Conservation (phyloP, 2,888 invertebrate species). For the Taenaris catops region DNA sequence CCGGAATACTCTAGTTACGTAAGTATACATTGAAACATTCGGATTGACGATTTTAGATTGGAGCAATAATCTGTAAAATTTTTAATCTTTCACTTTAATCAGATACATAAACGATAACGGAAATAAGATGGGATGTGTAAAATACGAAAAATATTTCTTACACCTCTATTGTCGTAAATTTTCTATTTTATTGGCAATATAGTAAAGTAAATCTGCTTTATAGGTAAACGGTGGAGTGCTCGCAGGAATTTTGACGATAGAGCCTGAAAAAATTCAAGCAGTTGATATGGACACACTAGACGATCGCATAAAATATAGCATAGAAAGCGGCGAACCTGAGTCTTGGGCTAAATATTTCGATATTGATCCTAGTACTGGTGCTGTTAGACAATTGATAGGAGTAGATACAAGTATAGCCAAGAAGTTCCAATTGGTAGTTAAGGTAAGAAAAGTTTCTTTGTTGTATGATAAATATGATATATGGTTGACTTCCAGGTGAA, state of each 20-base stretch:
- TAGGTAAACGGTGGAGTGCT: slow-evolving; percentile 90
- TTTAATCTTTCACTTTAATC: too few species aligned
- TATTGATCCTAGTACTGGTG: slow-evolving; percentile 89
- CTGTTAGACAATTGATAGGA: slow-evolving; percentile 88
- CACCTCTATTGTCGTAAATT: too few species aligned
- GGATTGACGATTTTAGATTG: too few species aligned
- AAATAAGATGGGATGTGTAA: too few species aligned
- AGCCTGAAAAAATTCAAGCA: slow-evolving; percentile 94
- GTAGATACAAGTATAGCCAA: slow-evolving; percentile 90
- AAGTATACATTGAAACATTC: too few species aligned
- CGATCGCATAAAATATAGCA: slow-evolving; percentile 89
- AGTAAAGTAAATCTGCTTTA: too few species aligned
- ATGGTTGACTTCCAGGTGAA: too few species aligned
- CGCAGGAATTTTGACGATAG: slow-evolving; percentile 89
- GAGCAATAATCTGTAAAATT: too few species aligned
- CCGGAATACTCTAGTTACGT: slow-evolving; percentile 92
- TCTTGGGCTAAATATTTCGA: slow-evolving; percentile 90
- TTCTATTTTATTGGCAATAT: too few species aligned
- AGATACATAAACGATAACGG: too few species aligned
- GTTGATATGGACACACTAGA: slow-evolving; percentile 94
- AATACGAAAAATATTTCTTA: too few species aligned
- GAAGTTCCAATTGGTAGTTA: slow-evolving; percentile 89
- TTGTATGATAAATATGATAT: too few species aligned
- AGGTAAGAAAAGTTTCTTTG: slow-evolving; percentile 79
- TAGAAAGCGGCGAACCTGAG: slow-evolving; percentile 89